Conservation (phyloP, 2,113 vertebrate genomes). For the Zosterops japonicus region DNA sequence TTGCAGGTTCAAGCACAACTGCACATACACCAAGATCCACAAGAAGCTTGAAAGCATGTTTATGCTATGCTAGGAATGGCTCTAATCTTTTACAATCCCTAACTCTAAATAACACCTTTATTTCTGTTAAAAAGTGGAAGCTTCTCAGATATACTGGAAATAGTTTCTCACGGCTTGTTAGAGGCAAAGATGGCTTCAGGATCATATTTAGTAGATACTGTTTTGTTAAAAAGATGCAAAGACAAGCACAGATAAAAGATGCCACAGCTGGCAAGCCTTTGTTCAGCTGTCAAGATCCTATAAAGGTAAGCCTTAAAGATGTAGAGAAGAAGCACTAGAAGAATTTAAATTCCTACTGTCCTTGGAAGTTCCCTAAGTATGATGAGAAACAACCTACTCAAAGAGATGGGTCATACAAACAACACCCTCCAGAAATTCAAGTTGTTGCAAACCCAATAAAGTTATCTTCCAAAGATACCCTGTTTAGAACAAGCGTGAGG, state of each 20-base stretch:
- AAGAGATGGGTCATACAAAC: neutral
- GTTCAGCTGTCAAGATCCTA: neutral
- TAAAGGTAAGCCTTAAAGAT: neutral
- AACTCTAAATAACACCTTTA: neutral
- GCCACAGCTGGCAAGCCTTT: neutral
- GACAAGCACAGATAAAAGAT: neutral
- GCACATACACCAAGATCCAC: neutral
- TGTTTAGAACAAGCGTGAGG: neutral
- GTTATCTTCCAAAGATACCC: neutral
- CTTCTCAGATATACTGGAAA: neutral
- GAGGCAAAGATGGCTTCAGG: neutral
- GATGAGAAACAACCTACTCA: neutral
- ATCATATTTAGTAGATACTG: neutral
- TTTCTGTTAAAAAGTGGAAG: neutral
- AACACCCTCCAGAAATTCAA: neutral
- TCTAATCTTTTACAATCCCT: neutral
- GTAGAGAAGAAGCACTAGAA: neutral
- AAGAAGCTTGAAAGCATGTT: neutral
- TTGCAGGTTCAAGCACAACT: rapidly evolving
- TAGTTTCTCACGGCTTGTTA: neutral
- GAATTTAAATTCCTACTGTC: neutral
- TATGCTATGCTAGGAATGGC: neutral
- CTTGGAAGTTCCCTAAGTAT: neutral
- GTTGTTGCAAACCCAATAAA: neutral
- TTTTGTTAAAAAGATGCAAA: neutral